phyloP scores from a whole-genome alignment of 2,888 invertebrate species.

The Podabrus alpinus region DNA sequence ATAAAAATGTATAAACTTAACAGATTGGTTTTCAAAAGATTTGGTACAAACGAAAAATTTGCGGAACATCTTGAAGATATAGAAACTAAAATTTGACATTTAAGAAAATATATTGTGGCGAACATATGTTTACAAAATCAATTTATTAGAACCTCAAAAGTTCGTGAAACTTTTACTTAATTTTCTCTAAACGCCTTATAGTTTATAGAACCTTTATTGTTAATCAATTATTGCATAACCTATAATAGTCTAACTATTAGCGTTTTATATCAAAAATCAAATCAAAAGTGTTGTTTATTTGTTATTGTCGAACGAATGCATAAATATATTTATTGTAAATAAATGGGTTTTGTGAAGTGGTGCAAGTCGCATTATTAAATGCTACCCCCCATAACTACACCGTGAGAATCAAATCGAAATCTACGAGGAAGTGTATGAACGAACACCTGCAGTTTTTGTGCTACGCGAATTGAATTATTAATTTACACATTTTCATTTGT shows the following conservation, averaged over 20 bases:
- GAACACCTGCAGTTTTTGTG: slow-evolving; percentile 20
- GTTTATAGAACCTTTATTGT: too few relatives aligned
- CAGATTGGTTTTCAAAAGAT: background rate
- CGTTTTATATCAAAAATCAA: background rate
- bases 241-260: background rate
- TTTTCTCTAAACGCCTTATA: too few relatives aligned
- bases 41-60: background rate
- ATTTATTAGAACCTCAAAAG: background rate
- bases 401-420: background rate
- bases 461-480: slow-evolving; percentile 16
- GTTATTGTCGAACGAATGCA: background rate
- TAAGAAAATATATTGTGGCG: background rate
- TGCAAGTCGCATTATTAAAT: background rate
- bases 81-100: background rate
- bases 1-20: background rate
- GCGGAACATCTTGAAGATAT: background rate
- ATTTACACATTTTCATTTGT: slow-evolving; percentile 1
- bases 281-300: background rate
- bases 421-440: slow-evolving; percentile 14
- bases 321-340: background rate
- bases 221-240: too few relatives aligned
- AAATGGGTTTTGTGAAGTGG: background rate
- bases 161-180: background rate
- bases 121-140: background rate
- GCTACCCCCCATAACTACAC: background rate